Evolutionary conservation across 2,797 vertebrate species (phyloP).

Genomic region (Rhodeus uyekii): DNA sequence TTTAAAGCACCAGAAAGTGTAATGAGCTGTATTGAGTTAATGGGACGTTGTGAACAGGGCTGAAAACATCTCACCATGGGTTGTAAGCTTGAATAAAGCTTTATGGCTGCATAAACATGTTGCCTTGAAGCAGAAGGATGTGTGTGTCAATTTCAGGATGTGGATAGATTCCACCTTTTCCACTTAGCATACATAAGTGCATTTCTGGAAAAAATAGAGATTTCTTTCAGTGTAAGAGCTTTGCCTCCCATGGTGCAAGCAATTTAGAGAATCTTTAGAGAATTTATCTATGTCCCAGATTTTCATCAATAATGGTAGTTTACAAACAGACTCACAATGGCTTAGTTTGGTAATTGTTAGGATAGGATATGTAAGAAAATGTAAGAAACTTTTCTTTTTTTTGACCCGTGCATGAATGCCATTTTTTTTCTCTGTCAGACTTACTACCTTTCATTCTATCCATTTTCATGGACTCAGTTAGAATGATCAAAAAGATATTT

Average conservation of each 20-base stretch:
- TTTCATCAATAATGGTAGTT: constrained; percentile 1
- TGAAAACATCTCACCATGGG: not conserved
- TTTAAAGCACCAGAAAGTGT: not conserved
- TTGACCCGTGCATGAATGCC: not conserved
- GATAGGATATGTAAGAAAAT: not conserved
- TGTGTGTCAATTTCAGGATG: not conserved
- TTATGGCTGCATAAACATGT: not conserved
- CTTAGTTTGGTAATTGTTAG: not conserved
- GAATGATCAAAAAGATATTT: constrained; percentile 37
- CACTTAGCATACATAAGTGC: not conserved
- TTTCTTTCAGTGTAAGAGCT: not conserved
- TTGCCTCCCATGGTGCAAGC: not conserved
- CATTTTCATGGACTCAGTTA: not conserved
- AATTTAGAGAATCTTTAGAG: constrained; percentile 3
- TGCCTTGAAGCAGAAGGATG: not conserved
- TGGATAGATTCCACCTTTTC: not conserved
- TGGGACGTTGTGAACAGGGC: not conserved
- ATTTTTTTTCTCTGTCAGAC: not conserved
- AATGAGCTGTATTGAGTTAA: constrained; percentile 11
- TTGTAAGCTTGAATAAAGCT: constrained; percentile 11
- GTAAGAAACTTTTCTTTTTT: not conserved
- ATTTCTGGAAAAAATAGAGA: not conserved
- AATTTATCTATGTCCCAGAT: not conserved
- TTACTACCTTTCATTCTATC: not conserved
- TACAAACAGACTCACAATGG: not conserved